Conservation (phyloP, 2,888 invertebrate species). For the Sesamia inferens region DNA sequence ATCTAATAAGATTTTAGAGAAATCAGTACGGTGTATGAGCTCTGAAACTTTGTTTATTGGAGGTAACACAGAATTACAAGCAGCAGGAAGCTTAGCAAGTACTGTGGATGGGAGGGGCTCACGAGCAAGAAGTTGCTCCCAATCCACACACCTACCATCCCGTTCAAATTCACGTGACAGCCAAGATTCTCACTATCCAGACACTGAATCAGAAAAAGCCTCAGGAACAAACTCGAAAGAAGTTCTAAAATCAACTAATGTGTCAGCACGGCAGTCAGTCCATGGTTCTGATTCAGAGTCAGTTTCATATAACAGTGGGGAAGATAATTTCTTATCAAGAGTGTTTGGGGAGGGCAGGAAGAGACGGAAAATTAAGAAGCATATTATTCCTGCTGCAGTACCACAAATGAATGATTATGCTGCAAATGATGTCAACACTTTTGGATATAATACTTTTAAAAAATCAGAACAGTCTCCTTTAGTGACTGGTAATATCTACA, state of each 20-base stretch:
- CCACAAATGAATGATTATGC: slow-evolving; percentile 66
- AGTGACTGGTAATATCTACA: slow-evolving; percentile 84
- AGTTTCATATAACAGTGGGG: slow-evolving; percentile 83
- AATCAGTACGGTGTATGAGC: slow-evolving; percentile 76
- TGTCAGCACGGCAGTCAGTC: slow-evolving; percentile 65
- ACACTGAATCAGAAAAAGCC: slow-evolving; percentile 77
- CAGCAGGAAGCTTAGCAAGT: slow-evolving; percentile 70
- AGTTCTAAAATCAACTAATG: slow-evolving; percentile 51
- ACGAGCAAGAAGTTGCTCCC: slow-evolving; percentile 72
- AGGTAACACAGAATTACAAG: slow-evolving; percentile 67
- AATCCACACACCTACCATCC: slow-evolving; percentile 72
- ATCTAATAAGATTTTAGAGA: slow-evolving; percentile 56
- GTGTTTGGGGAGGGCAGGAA: slow-evolving; percentile 80
- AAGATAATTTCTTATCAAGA: slow-evolving; percentile 84
- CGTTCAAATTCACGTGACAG: slow-evolving; percentile 82
- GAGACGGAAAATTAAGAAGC: slow-evolving; percentile 77
- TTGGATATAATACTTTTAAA: slow-evolving; percentile 81
- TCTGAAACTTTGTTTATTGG: slow-evolving; percentile 79
- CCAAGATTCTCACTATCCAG: slow-evolving; percentile 79
- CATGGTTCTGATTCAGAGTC: slow-evolving; percentile 83
- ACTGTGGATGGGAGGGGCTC: slow-evolving; percentile 72
- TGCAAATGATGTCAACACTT: slow-evolving; percentile 65
- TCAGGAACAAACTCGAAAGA: slow-evolving; percentile 64
- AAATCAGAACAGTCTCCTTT: slow-evolving; percentile 78
- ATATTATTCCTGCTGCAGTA: slow-evolving; percentile 54